These are phyloP conservation scores for Drosophila pseudoananassae DNA, from an alignment of 1,140 invertebrate genomes.

Conservation along the genomic window DNA sequence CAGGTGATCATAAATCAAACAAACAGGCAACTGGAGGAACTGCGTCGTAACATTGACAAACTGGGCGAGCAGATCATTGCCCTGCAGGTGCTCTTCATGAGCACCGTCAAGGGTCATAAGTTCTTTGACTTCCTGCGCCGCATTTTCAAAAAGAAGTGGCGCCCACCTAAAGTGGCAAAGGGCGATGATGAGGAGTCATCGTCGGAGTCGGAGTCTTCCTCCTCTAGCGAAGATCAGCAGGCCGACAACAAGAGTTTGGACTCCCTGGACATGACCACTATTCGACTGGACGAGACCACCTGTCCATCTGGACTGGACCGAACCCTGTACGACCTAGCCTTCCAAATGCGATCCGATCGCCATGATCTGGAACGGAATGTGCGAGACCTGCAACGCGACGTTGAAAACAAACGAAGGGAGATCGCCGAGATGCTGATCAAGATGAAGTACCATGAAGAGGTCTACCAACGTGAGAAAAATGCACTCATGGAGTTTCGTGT, in stretches of 20 bases:
- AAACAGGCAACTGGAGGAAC: slow-evolving; percentile 86
- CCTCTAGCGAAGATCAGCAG: slow-evolving; percentile 86
- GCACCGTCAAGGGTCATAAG: slow-evolving; percentile 88
- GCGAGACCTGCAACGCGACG: slow-evolving; percentile 81
- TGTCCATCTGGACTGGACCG: slow-evolving; percentile 91
- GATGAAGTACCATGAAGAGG: slow-evolving; percentile 69
- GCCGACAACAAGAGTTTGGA: slow-evolving; percentile 86
- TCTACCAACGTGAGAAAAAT: slow-evolving; percentile 66
- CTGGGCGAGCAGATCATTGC: slow-evolving; percentile 86
- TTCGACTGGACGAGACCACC: slow-evolving; percentile 89
- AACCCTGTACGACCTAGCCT: slow-evolving; percentile 88
- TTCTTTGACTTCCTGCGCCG: slow-evolving; percentile 90
- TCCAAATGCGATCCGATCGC: slow-evolving; percentile 86
- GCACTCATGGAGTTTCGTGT: slow-evolving; percentile 67
- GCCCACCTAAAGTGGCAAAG: slow-evolving; percentile 85
- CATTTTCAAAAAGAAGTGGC: slow-evolving; percentile 91
- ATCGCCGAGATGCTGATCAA: slow-evolving; percentile 69
- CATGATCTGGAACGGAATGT: slow-evolving; percentile 85
- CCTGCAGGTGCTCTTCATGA: slow-evolving; percentile 86
- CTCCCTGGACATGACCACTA: slow-evolving; percentile 86
- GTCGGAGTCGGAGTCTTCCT: slow-evolving; percentile 82
- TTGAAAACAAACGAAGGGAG: slow-evolving; percentile 84
- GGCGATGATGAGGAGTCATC: slow-evolving; percentile 68
- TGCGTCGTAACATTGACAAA: slow-evolving; percentile 85
- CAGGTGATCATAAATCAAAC: slow-evolving; percentile 85